A percentile compares a stretch with the other conserved stretches of the same genome.
Evolutionary conservation across 2,888 invertebrate species (phyloP).

Genomic region (Watsonalla binaria): DNA sequence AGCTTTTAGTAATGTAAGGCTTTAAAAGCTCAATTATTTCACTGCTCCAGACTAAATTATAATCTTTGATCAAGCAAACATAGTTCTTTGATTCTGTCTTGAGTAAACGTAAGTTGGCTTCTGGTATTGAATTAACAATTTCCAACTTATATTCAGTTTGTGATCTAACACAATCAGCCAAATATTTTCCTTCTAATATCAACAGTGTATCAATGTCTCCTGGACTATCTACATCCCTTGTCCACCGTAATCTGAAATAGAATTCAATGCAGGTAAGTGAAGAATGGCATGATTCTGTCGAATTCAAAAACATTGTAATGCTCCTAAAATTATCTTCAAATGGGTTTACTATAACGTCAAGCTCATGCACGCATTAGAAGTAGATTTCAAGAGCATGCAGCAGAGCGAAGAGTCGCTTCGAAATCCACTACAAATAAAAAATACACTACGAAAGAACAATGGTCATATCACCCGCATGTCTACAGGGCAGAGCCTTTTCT

Average conservation of each 20-base stretch:
- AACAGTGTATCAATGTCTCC: constrained; percentile 44
- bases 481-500: too few relatives aligned
- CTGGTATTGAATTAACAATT: constrained; percentile 42
- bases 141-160: constrained; percentile 32
- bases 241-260: constrained; percentile 53
- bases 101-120: constrained; percentile 49
- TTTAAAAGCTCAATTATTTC: constrained; percentile 57
- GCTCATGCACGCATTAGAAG: too few relatives aligned
- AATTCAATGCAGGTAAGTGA: background rate
- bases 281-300: background rate
- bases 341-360: too few relatives aligned
- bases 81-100: constrained; percentile 40
- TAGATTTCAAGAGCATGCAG: too few relatives aligned
- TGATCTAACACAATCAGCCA: constrained; percentile 45
- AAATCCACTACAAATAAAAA: too few relatives aligned
- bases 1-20: constrained; percentile 40
- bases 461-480: too few relatives aligned
- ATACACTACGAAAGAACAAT: too few relatives aligned
- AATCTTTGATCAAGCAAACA: constrained; percentile 55
- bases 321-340: too few relatives aligned
- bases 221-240: constrained; percentile 26
- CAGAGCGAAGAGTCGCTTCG: too few relatives aligned
- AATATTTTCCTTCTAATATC: constrained; percentile 62
- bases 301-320: background rate
- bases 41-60: constrained; percentile 53